Base-by-base conservation (phyloP, 1,140 invertebrate species). In the Cyrtorhinus lividipennis region DNA sequence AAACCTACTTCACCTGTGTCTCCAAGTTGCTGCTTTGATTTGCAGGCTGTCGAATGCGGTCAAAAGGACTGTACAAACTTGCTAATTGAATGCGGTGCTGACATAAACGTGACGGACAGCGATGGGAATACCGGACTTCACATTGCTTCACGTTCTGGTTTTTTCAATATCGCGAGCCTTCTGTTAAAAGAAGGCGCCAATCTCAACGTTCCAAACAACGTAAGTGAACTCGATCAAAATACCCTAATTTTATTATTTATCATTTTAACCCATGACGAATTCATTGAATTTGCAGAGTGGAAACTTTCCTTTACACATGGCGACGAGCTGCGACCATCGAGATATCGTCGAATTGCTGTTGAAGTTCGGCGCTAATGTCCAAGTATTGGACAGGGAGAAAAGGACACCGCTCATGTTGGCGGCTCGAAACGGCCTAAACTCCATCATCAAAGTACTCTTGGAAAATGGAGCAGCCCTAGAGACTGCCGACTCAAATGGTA, bases 341-440 rank as follows among this genome's bases (percentile, higher is more conserved):
- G 76, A 78, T 24, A 75, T 84, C 13, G 77, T 81, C 1, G 74
- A 77, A 30, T 66, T 80, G 22, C 70, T 87, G 53, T 67, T 86
- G 1, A 73, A 79, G 44, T 72, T 74, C 23, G 78, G 77, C 25
- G 75, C 79, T 23, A 76, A 80, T 66, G 73, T 83, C 26, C 80
- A 83, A 67, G 75, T 76, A 15, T 70, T 78, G 12, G 79, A 83
- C 68, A 71, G 77, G 44, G 74, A 77, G 24, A 79, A 80, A 44
- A 72, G 78, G 48, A 81, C 81, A 2, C 76, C 80, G 0, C 68
- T 83, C 10, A 78, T 79, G 68, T 67, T 77, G n/a, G 80, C 80
- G 10, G 77, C 80, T 20, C 71, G 72, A 2, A 69, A 75, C 62
- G 73, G 74, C 20, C 69, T 78, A 66, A 69, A 58, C 45, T 59